Base-by-base conservation (phyloP, 2,888 invertebrate species). In the Caenorhabditis sp. region DNA sequence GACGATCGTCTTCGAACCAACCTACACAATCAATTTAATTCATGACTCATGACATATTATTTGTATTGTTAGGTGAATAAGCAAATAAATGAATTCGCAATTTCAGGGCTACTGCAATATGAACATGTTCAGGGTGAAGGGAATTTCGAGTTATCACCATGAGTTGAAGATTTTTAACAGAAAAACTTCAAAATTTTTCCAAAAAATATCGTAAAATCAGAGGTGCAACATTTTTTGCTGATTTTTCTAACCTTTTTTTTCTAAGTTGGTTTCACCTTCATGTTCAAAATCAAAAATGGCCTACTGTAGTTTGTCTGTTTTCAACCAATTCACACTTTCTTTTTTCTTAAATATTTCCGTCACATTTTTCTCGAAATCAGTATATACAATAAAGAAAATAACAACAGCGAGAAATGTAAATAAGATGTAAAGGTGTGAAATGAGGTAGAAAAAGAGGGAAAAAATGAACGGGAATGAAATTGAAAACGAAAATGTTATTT, bases 361-460 rank as follows among this genome's bases (percentile, higher is more conserved):
- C 31, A 31, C 31, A 31, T 43, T 43, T 36, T 43, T 43, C 43
- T 43, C 14, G 17, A 10, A 43, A 43, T 43, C 43, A 43, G 43
- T 43, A 43, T 10, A 43, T 43, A 3, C 43, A 43, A 43, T 10
- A 43, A 43, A 43, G 43, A 31, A 31, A 31, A 31, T 43, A 43
- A 43, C 43, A 43, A 43, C 43, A 43, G 12, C 36, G 12, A 43
- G 43, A 43, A 69, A 69, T 69, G 69, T 65, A 69, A 69, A 43
- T 43, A 43, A 43, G 43, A 43, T 69, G 69, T 69, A 69, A 69
- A 69, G 60, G 69, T 64, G 69, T 69, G 69, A 69, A 69, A 69
- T 69, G 69, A 69, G 69, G 69, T 69, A 69, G 69, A 69, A 69
- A 61, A 64, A 31, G 31, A 31, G n/a, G n/a, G 10, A 31, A 31